Base-by-base conservation (phyloP, 2,888 invertebrate genomes). In the Sycophila texana region DNA sequence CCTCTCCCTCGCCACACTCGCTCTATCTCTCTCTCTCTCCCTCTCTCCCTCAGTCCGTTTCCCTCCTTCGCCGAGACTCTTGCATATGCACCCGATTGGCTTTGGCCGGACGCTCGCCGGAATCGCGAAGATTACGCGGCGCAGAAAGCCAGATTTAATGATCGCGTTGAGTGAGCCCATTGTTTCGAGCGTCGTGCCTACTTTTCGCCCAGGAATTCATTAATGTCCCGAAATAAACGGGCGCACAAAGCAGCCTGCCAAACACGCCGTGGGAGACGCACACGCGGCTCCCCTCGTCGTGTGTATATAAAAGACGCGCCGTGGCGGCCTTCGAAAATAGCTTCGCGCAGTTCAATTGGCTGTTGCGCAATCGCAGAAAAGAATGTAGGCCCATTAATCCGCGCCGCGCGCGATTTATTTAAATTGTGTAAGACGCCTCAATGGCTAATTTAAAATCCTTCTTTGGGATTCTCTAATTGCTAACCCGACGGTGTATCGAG, bases 381-480 rank as follows among this genome's bases (percentile, higher is more conserved):
- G 39, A 39, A 39, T 39, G 39, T 39, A 39, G 39, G 39, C 7
- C 39, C 10, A 10, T 39, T 39, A 39, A 39, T 39, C 39, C 39
- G 39, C 39, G 30, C 30, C 30, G 30, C 4, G 30, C 30, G 39
- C 7, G 39, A 39, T 39, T 39, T 39, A 39, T 39, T 39, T 39
- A 39, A 39, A 39, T 39, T 39, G 39, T 39, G 39, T 39, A 39
- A 39, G 39, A 39, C 39, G 39, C 39, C 39, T 39, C 39, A 39
- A 39, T 39, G 39, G 57, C 71, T 71, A n/a, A 71, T 60, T 71
- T 61, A 22, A 51, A 30, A 22, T 26, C n/a, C 22, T 22, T 51
- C 10, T 49, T 71, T n/a, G 26, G 60, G 13, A 47, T 51, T 71
- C 49, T 71, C 60, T 61, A 71, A 71, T 71, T 71, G 49, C 39